Evolutionary conservation across 2,113 vertebrate species (phyloP).

Genomic region (Scolopax mira): DNA sequence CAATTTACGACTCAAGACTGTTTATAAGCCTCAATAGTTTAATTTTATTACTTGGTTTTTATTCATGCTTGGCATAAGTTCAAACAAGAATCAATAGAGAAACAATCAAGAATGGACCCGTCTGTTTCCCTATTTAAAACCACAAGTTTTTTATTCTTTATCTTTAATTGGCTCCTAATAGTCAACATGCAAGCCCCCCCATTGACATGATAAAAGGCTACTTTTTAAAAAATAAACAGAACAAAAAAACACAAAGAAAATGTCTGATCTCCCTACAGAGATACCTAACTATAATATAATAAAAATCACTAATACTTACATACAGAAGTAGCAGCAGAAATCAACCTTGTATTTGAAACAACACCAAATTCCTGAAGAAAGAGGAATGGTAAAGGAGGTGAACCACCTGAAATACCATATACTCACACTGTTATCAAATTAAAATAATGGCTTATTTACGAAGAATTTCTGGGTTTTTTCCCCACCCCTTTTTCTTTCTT

Average conservation of each 20-base stretch:
- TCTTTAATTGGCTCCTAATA: not conserved
- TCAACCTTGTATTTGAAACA: slow-evolving; percentile 97
- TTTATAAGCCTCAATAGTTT: not conserved
- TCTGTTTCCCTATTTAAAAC: not conserved
- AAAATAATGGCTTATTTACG: not conserved
- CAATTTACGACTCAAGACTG: not conserved
- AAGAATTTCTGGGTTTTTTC: not conserved
- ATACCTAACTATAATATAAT: not conserved
- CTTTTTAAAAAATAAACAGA: not conserved
- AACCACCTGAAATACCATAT: not conserved
- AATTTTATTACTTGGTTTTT: not conserved
- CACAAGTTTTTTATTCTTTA: not conserved
- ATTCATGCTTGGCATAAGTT: not conserved
- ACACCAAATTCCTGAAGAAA: slow-evolving; percentile 94
- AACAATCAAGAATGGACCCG: not conserved
- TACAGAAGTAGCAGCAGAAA: slow-evolving; percentile 98
- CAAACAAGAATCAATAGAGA: not conserved
- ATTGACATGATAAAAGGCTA: not conserved
- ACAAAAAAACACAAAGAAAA: not conserved
- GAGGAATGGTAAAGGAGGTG: slow-evolving; percentile 33
- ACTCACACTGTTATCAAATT: not conserved
- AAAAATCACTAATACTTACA: slow-evolving; percentile 84
- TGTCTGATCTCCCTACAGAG: not conserved
- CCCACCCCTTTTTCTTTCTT: not conserved
- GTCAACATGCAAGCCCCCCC: not conserved